Base-by-base conservation (phyloP, 2,113 vertebrate species). In the Potamarius usumacintae region DNA sequence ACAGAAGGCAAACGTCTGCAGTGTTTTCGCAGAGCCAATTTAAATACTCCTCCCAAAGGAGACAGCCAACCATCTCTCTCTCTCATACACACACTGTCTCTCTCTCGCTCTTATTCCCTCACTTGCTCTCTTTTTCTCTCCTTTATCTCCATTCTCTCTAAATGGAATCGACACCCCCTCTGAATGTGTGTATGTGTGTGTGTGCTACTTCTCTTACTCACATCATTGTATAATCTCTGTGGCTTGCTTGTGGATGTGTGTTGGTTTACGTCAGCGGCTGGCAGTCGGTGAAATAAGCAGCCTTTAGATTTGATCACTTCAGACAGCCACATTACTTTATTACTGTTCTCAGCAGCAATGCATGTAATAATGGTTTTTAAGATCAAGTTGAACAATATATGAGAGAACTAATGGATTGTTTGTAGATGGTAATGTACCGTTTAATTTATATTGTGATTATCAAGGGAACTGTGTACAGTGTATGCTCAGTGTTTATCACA, bases 21-120 rank as follows among this genome's bases (percentile, higher is more conserved):
- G 58, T 88, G 72, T 86, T 86, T 90, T 88, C 69, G 72, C 71
- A 88, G 62, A 42, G 63, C 78, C 71, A 78, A 85, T 83, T 62
- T 58, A 87, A 87, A 84, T 74, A 55, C 48, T 55, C 3, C 17
- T 85, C 82, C 88, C 82, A 53, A 42, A 87, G 53, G 88, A 87
- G 82, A 69, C 55, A 42, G 76, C 20, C 76, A 82, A 34, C 67
- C 20, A 5, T 0, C 30, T 7, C 14, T 15, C 27, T 27, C 34
- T 27, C 62, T 63, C 62, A 25, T 8, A 15, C 65, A 27, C 11
- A 27, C 65, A 1, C 30, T 34, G 27, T 69, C 14, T 34, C 67
- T 34, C 30, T 12, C 5, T 74, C 71, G 10, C 34, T 74, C 34
- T 27, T 12, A 12, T 12, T n/a, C 10, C 11, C 69, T 42, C 3